Evolutionary conservation across 1,140 invertebrate species (phyloP), one percentile per base, ranked within the genome.

Genomic region (Pomacea maculata): DNA sequence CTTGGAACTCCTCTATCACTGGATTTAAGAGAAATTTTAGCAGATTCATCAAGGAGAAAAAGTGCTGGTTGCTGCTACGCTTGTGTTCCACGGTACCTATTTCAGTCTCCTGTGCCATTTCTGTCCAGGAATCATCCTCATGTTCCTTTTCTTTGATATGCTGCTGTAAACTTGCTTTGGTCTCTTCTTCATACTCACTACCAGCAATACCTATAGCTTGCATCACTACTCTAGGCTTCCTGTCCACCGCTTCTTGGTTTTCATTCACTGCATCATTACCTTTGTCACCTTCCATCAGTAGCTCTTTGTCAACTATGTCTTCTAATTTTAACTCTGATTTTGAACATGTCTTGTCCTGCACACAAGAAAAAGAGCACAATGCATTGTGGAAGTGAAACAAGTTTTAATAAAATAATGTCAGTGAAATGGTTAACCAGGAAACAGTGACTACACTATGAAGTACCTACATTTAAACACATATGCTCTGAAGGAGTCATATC

Each of bases 1-100:
- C 83, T 57, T 82, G 82, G 54, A 86, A 84, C 65, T 85, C 84
- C 68, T 87, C 85, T 25, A 88, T 83, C n/a, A 88, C 79, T 6
- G 87, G 87, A 67, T 86, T 85, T 14, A 88, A 80, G 45, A 85
- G 77, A 64, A 74, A 85, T 64, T 85, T 83, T 10, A 85, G 75
- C 63, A 86, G 82, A 79, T 85, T 88, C 68, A 83, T 82, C 76
- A 85, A 83, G 34, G 85, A 85, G 75, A 83, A 83, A 64, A 82
- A 82, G 21, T 81, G 83, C 29, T 75, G 57, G 45, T 71, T 63
- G 61, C 80, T 76, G 67, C 68, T 19, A 54, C 71, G 52, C 14
- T 72, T 78, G 29, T 78, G 71, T 21, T 78, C 77, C 25, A 67
- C 55, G 7, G 65, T 9, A 17, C 57, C 15, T 11, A 17, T 61